A percentile compares a stretch with the other conserved stretches of the same genome.
phyloP scores from a whole-genome alignment of 2,113 vertebrate species.

The Dipodomys merriami region DNA sequence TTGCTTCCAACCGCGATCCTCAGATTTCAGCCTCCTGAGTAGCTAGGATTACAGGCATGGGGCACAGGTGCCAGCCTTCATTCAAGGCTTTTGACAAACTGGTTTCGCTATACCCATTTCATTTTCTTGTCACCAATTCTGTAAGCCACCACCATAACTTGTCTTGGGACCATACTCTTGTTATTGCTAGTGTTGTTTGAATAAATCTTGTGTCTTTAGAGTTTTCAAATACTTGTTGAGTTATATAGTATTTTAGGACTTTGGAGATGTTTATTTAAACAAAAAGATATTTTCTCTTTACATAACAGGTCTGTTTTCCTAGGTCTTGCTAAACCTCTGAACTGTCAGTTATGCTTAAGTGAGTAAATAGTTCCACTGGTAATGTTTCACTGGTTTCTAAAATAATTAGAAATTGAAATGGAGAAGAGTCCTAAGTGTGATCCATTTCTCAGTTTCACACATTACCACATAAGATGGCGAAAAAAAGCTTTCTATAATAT shows the following conservation, averaged over 20 bases:
- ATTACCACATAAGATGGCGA: conserved; percentile 40
- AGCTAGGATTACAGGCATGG: no score
- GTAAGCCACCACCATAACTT: not conserved
- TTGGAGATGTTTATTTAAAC: conserved; percentile 48
- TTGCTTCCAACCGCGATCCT: no score
- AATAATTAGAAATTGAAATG: conserved; percentile 66
- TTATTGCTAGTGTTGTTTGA: not conserved
- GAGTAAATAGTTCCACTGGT: conserved; percentile 41
- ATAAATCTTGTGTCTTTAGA: not conserved
- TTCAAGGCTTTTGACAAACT: conserved; percentile 38
- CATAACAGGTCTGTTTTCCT: conserved; percentile 50
- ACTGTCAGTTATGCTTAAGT: conserved; percentile 52
- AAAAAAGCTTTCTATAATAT: conserved; percentile 52
- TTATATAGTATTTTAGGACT: conserved; percentile 42
- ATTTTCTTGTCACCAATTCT: conserved; percentile 53
- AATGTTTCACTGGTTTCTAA: conserved; percentile 56
- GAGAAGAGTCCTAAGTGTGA: conserved; percentile 22
- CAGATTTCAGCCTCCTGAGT: no score
- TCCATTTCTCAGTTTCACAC: conserved; percentile 23
- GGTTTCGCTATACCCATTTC: conserved; percentile 1
- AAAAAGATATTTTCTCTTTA: conserved; percentile 52
- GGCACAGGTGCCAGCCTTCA: no score
- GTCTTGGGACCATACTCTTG: conserved; percentile 46
- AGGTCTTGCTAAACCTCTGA: conserved; percentile 54
- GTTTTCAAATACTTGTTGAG: conserved; percentile 54